These are phyloP conservation scores for Aeoliscus strigatus DNA, from an alignment of 2,797 vertebrate genomes.

Conservation along the genomic window DNA sequence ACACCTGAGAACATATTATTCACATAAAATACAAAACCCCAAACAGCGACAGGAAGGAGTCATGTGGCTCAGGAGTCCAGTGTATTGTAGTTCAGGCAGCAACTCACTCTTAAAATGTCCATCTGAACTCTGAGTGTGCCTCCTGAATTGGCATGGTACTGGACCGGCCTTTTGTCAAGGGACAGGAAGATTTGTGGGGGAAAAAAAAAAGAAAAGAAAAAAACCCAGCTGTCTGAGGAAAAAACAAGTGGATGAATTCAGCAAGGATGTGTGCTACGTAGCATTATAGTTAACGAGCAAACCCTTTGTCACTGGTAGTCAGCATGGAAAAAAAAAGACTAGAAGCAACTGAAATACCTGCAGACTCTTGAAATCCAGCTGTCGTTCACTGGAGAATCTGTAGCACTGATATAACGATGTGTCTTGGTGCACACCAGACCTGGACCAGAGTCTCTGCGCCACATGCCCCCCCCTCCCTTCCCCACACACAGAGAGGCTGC, in stretches of 20 bases:
- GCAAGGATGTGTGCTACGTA: slow-evolving; percentile 4
- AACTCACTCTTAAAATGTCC: slow-evolving; percentile 20
- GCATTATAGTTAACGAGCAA: slow-evolving; percentile 8
- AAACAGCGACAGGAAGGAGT: slow-evolving; percentile 16
- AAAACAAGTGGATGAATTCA: slow-evolving; percentile 10
- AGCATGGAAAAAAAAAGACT: slow-evolving; percentile 13
- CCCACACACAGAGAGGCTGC: slow-evolving; percentile 41
- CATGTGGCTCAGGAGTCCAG: slow-evolving; percentile 15
- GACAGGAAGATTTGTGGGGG: slow-evolving; percentile 15
- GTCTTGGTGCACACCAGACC: slow-evolving; percentile 13
- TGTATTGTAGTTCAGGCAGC: slow-evolving; percentile 6
- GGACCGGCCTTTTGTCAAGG: slow-evolving; percentile 39
- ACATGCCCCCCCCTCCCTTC: slow-evolving; percentile 28
- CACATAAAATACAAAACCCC: slow-evolving; percentile 14
- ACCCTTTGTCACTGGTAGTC: neutral
- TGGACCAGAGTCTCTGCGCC: slow-evolving; percentile 14
- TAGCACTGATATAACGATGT: slow-evolving; percentile 14
- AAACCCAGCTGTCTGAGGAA: slow-evolving; percentile 10
- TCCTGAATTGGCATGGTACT: slow-evolving; percentile 11
- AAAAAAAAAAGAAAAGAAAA: neutral
- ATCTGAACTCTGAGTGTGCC: slow-evolving; percentile 19
- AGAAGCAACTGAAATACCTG: neutral
- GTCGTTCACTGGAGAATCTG: slow-evolving; percentile 23
- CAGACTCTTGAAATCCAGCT: slow-evolving; percentile 12
- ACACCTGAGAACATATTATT: slow-evolving; percentile 60